Base-by-base conservation (phyloP, 2,888 invertebrate species). In the Anticlea derivata region DNA sequence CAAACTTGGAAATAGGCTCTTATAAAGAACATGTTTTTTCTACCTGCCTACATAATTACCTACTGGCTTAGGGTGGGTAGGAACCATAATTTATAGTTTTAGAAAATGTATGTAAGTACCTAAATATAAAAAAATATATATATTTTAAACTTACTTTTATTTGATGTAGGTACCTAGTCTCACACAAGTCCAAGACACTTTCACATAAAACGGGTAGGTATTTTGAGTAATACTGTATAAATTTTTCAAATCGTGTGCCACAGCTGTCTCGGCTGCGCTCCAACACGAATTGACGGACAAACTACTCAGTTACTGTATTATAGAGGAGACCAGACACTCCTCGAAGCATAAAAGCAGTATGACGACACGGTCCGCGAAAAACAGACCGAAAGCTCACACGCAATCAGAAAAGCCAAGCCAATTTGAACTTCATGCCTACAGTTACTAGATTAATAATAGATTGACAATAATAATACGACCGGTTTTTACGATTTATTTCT, bases 71-170 rank as follows among this genome's bases (percentile, higher is more conserved):
- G n/a, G n/a, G n/a, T n/a, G n/a, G n/a, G n/a, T n/a, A n/a, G n/a
- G n/a, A n/a, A n/a, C n/a, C n/a, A n/a, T n/a, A n/a, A n/a, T n/a
- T n/a, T n/a, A n/a, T n/a, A n/a, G n/a, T n/a, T n/a, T n/a, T n/a
- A n/a, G n/a, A n/a, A n/a, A n/a, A n/a, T n/a, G n/a, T n/a, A n/a
- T n/a, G n/a, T n/a, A n/a, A n/a, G n/a, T n/a, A n/a, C n/a, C n/a
- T n/a, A n/a, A n/a, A n/a, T n/a, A n/a, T n/a, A n/a, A n/a, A n/a
- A n/a, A n/a, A n/a, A n/a, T n/a, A n/a, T n/a, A n/a, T n/a, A n/a
- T n/a, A n/a, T n/a, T n/a, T n/a, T n/a, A n/a, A n/a, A 77, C 77
- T 78, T 66, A 77, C 75, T 78, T 70, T 75, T 77, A 66, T 58
- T 61, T 65, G 54, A 58, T 65, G 47, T 47, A 53, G n/a, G n/a